phyloP scores from a whole-genome alignment of 2,113 vertebrate genomes.

The Ciconia maguari region DNA sequence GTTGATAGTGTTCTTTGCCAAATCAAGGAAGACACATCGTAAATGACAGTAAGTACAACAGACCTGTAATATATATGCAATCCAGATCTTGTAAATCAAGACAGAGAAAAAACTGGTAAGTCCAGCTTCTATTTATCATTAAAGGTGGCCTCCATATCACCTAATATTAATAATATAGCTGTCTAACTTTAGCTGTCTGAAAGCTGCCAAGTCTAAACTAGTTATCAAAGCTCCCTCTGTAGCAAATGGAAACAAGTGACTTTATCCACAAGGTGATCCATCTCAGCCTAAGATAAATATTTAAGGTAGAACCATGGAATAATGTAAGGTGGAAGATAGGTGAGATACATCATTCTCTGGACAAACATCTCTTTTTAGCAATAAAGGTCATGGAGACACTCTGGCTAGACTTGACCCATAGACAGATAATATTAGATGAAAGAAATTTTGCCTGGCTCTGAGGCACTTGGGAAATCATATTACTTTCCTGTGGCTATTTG shows the following conservation, averaged over 20 bases:
- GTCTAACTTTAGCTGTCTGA: neutral
- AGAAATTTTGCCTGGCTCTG: neutral
- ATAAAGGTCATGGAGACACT: neutral
- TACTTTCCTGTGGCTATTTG: neutral
- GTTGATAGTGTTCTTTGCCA: neutral
- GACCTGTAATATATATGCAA: neutral
- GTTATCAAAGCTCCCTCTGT: neutral
- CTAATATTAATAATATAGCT: neutral
- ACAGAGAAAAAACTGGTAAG: neutral
- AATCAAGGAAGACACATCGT: neutral
- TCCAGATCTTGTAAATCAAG: neutral
- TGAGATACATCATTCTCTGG: neutral
- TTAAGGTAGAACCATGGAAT: neutral
- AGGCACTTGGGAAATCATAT: neutral
- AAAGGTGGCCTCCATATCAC: neutral
- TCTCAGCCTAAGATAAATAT: neutral
- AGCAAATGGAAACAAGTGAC: neutral
- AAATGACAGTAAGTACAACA: neutral
- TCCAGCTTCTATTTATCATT: neutral
- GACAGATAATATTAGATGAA: neutral
- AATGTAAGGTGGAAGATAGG: neutral
- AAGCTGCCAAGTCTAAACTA: neutral
- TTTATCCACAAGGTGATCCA: neutral
- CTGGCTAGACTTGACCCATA: neutral
- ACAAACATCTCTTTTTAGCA: neutral